Evolutionary conservation across 2,113 vertebrate genomes (phyloP), one percentile per base, ranked within the genome.

Genomic region (Archocentrus centrarchus): DNA sequence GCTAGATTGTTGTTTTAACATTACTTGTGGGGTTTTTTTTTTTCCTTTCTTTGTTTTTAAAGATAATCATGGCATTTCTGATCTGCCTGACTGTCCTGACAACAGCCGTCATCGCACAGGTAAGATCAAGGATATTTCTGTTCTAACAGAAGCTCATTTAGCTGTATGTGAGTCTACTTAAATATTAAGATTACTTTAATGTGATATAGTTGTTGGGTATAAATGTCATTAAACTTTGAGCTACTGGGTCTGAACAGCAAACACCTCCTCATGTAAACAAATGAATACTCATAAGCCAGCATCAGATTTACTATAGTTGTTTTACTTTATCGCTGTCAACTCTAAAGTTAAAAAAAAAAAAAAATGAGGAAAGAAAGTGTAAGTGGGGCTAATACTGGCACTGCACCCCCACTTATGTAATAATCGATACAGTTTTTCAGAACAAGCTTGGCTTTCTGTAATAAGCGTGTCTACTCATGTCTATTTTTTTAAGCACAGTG

Each of bases 21-120:
- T 73, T 73, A 20, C 44, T 32, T 30, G 6, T 32, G 27, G 44
- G 35, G 41, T 3, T 53, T 20, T 18, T 53, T 2, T 44, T 20
- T 37, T 47, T 50, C 17, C 4, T 64, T 58, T 77, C 11, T 59
- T 76, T 53, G 3, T 7, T 22, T 73, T 27, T 75, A 35, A 27
- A 7, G 47, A 9, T 76, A 61, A 84, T 53, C 30, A 94, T 95
- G 94, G 59, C 68, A 13, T 85, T 82, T 78, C 24, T 88, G 39
- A 14, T 90, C 5, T 90, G 77, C 76, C 17, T 94, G 84, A 81
- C 86, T 68, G 2, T 92, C 13, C 30, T 94, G 91, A 93, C 92
- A 92, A 88, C 87, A 87, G 91, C 89, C 7, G 77, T 91, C 90
- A 86, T 88, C 88, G 53, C 90, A 55, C 89, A 93, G 94, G 94